These are phyloP conservation scores for Melanargia galathea DNA, from an alignment of 2,888 invertebrate genomes.

Conservation along the genomic window DNA sequence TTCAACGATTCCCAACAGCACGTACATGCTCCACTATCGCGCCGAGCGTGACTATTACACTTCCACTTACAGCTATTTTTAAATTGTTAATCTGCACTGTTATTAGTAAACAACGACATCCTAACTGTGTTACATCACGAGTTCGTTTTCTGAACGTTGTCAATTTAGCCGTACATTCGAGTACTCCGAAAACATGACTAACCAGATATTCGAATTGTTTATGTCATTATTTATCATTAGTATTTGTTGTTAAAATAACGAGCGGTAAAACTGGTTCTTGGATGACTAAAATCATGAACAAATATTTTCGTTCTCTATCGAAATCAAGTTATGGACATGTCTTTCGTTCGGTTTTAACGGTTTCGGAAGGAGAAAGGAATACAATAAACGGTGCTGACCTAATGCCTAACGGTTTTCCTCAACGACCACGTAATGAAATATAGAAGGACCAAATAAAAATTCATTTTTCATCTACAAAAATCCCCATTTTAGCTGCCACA, in stretches of 20 bases:
- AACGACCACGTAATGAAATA: not conserved
- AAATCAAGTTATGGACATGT: not conserved
- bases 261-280: constrained; percentile 9
- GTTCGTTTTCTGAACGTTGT: constrained; percentile 26
- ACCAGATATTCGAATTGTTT: not conserved
- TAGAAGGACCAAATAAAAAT: not conserved
- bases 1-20: constrained; percentile 56
- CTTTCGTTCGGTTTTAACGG: not conserved
- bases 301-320: not conserved
- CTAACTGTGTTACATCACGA: constrained; percentile 43
- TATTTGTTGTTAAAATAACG: not conserved
- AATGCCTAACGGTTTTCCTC: not conserved
- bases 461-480: not conserved
- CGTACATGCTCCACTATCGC: constrained; percentile 59
- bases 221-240: constrained; percentile 4
- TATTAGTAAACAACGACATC: constrained; percentile 62
- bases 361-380: not conserved
- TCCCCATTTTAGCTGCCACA: not conserved
- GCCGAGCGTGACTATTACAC: constrained; percentile 55
- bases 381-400: not conserved
- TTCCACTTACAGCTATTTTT: constrained; percentile 47
- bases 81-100: constrained; percentile 55
- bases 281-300: not conserved
- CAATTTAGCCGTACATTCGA: not conserved
- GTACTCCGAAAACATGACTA: not conserved